These are phyloP conservation scores for Chironex yamaguchii DNA, from an alignment of 30 jellyfish, hydroid and myxozoan genomes.

Conservation along the genomic window DNA sequence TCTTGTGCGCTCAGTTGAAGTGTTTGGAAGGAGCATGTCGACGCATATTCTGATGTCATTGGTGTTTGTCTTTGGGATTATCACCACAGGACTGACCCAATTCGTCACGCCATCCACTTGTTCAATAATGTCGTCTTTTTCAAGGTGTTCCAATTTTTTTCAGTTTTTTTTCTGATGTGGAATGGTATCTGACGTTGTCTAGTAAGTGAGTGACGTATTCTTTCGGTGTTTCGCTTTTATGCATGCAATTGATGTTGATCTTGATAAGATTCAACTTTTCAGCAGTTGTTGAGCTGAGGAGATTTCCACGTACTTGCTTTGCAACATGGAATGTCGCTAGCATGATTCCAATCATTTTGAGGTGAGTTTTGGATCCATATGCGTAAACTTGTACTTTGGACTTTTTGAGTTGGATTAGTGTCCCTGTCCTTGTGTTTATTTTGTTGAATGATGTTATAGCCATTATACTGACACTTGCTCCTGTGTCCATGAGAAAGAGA, in stretches of 20 bases:
- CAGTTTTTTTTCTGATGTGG: conserved; percentile 63
- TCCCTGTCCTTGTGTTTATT: conserved; percentile 2
- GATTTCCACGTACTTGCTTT: not conserved
- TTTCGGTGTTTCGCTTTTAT: not conserved
- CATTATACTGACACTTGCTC: too few species aligned
- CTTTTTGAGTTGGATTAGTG: not conserved
- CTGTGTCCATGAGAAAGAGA: too few species aligned
- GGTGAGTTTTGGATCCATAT: not conserved
- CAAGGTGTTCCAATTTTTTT: conserved; percentile 52
- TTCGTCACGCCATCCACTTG: conserved; percentile 73
- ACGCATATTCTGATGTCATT: conserved; percentile 58
- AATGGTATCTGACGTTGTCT: conserved; percentile 41
- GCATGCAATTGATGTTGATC: conserved; percentile 1
- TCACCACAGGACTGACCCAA: conserved; percentile 82
- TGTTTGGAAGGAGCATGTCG: conserved; percentile 65
- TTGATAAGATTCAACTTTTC: conserved; percentile 8
- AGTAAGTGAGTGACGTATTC: too few species aligned
- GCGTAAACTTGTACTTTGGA: not conserved
- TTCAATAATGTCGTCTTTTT: conserved; percentile 62
- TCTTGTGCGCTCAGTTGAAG: conserved; percentile 43
- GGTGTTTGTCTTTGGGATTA: conserved; percentile 59
- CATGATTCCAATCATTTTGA: not conserved
- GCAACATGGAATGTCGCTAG: not conserved
- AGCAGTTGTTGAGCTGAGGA: not conserved
- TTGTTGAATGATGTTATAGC: not conserved